phyloP scores from a whole-genome alignment of 2,888 invertebrate species.

The Junonia oenone region DNA sequence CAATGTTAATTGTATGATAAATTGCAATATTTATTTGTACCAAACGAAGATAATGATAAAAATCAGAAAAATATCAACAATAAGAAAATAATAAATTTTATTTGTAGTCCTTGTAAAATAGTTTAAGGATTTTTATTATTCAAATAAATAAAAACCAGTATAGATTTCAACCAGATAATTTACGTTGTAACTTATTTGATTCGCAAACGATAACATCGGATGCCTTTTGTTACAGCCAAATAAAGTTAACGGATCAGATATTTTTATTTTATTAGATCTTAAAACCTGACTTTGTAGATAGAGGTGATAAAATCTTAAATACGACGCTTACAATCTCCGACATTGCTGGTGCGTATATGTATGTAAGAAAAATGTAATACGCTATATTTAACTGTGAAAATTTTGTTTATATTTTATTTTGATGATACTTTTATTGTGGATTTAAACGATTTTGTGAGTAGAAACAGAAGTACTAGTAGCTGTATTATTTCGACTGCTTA shows the following conservation, averaged over 20 bases:
- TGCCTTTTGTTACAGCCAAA: conserved; percentile 29
- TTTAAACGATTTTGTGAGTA: too few species aligned
- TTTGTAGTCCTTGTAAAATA: too few species aligned
- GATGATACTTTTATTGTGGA: too few species aligned
- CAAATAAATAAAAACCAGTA: neutral
- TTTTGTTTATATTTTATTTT: too few species aligned
- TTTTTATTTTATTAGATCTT: conserved; percentile 27
- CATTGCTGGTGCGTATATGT: conserved; percentile 3
- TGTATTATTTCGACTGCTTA: too few species aligned
- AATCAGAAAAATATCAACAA: too few species aligned
- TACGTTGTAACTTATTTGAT: conserved; percentile 20
- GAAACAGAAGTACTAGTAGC: too few species aligned
- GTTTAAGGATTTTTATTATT: neutral
- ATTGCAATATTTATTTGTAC: too few species aligned
- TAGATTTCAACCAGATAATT: conserved; percentile 9
- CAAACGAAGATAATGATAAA: too few species aligned
- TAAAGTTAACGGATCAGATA: conserved; percentile 29
- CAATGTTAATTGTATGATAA: too few species aligned
- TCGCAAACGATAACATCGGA: conserved; percentile 30
- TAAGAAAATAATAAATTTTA: too few species aligned
- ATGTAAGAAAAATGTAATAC: neutral
- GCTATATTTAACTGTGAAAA: neutral
- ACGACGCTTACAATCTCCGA: conserved; percentile 9
- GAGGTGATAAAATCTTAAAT: conserved; percentile 27
- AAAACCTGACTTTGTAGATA: conserved; percentile 27